These are phyloP conservation scores for Umimayanthus kanabou DNA, from an alignment of 92 coral and sea anemone species.

Conservation along the genomic window DNA sequence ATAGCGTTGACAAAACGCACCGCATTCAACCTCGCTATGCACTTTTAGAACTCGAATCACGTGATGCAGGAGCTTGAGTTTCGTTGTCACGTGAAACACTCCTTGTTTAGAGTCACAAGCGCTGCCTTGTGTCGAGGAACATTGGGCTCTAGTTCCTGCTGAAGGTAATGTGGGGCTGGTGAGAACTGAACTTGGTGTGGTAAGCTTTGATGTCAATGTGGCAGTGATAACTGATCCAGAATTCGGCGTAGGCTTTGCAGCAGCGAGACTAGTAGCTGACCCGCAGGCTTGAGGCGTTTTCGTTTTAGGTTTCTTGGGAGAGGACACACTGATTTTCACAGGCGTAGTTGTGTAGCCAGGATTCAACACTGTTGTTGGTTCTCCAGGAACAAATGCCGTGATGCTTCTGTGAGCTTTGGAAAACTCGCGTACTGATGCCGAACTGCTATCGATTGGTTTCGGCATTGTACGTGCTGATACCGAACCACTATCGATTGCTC, in stretches of 20 bases:
- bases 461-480: not conserved
- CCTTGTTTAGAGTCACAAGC: not conserved
- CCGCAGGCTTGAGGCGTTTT: too few relatives aligned
- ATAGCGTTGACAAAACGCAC: not conserved
- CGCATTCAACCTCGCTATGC: constrained; percentile 27
- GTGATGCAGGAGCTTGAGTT: not conserved
- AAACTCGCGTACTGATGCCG: not conserved
- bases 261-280: too few relatives aligned
- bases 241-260: not conserved
- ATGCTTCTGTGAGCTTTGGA: not conserved
- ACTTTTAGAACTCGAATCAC: not conserved
- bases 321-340: not conserved
- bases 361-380: not conserved
- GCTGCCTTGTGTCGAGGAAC: not conserved
- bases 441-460: too few relatives aligned
- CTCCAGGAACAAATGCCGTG: not conserved
- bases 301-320: too few relatives aligned
- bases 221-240: not conserved
- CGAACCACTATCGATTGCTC: not conserved
- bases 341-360: not conserved
- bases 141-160: too few relatives aligned
- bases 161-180: not conserved
- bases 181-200: not conserved
- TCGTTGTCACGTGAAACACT: not conserved
- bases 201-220: not conserved